These are phyloP conservation scores for Philantomba maxwellii DNA, from an alignment of 2,113 vertebrate species.

Conservation along the genomic window DNA sequence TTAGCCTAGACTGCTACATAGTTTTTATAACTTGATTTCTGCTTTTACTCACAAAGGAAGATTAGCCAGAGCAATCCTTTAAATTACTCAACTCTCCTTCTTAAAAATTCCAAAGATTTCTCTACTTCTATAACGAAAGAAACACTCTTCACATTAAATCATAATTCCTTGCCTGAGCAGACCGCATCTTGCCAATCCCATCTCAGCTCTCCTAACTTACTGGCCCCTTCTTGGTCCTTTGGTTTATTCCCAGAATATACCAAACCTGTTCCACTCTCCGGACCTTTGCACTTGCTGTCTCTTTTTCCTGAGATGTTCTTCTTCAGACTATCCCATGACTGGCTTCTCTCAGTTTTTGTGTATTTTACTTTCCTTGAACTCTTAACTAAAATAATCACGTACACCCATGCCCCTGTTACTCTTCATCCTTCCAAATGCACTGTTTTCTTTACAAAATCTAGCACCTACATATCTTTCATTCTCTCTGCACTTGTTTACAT, in stretches of 20 bases:
- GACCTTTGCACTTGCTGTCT: not conserved
- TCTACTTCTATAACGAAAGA: not conserved
- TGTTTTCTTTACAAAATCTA: not conserved
- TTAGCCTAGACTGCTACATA: not conserved
- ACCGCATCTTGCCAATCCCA: not conserved
- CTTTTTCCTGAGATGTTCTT: not conserved
- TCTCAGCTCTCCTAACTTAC: not conserved
- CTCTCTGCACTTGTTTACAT: not conserved
- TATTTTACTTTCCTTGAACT: not conserved
- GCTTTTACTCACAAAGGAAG: not conserved
- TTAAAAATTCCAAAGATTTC: not conserved
- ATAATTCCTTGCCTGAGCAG: not conserved
- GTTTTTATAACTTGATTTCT: not conserved
- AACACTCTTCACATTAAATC: not conserved
- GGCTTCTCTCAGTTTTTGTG: not conserved
- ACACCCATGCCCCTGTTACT: rapidly evolving
- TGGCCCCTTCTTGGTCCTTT: not conserved
- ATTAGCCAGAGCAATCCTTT: not conserved
- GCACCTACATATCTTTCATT: not conserved
- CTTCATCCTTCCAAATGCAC: not conserved
- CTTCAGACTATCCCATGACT: not conserved
- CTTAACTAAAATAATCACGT: not conserved
- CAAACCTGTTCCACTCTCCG: not conserved
- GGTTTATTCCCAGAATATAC: not conserved
- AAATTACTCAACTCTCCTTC: not conserved